phyloP scores from a whole-genome alignment of 2,888 invertebrate species.

The Cantharis rufa region DNA sequence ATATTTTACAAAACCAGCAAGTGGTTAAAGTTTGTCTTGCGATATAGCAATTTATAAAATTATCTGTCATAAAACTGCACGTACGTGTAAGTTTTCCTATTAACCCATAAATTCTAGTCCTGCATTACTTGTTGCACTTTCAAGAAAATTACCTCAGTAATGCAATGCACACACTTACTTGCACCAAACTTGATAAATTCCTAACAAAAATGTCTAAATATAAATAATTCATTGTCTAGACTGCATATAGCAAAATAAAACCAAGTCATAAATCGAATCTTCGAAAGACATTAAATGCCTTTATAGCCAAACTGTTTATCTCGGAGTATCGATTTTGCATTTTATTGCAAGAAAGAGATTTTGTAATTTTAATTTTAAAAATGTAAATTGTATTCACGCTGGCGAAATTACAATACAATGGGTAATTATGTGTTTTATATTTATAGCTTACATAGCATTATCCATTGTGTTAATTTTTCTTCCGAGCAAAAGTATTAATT shows the following conservation, averaged over 20 bases:
- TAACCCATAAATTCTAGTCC: background rate
- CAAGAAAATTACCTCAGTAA: background rate
- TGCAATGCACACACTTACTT: background rate
- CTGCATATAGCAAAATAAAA: slow-evolving; percentile 11
- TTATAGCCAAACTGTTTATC: background rate
- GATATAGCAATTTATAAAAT: background rate
- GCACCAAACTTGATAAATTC: background rate
- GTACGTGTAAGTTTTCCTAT: background rate
- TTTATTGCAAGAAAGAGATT: background rate
- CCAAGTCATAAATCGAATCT: slow-evolving; percentile 8
- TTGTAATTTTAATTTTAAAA: background rate
- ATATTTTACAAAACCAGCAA: background rate
- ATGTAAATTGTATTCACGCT: background rate
- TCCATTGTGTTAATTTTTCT: background rate
- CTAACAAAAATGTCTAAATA: slow-evolving; percentile 1
- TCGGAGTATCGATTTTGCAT: background rate
- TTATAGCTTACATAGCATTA: background rate
- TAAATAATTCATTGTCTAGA: slow-evolving; percentile 18
- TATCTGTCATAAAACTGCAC: background rate
- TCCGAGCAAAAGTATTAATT: background rate
- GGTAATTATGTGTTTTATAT: background rate
- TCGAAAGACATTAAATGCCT: background rate
- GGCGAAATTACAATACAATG: background rate
- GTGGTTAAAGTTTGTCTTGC: background rate
- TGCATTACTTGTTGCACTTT: background rate